Evolutionary conservation across 2,888 invertebrate species (phyloP).

Genomic region (Clanis bilineata): DNA sequence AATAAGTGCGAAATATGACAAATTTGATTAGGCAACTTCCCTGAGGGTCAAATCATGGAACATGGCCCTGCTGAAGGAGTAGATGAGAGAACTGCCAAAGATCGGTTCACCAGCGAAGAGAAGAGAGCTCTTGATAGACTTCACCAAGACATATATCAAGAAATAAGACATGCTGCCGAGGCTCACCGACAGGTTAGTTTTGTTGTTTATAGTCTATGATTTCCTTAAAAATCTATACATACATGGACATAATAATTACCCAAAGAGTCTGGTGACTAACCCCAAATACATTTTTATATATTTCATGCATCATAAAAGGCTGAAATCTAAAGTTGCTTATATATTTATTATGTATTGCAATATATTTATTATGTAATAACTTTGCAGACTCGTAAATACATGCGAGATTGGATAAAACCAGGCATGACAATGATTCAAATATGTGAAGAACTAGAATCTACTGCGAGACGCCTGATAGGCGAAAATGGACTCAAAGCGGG

Average conservation of each 20-base stretch:
- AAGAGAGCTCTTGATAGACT: slow-evolving; percentile 94
- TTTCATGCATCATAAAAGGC: too few species aligned
- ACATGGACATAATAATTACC: too few species aligned
- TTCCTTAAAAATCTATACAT: too few species aligned
- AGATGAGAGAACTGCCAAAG: slow-evolving; percentile 93
- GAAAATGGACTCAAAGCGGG: slow-evolving; percentile 98
- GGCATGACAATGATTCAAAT: slow-evolving; percentile 99
- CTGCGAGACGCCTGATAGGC: slow-evolving; percentile 94
- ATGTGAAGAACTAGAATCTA: slow-evolving; percentile 97
- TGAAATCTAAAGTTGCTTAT: too few species aligned
- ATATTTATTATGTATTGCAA: too few species aligned
- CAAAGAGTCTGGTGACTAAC: too few species aligned
- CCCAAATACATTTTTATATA: not conserved
- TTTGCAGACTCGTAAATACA: slow-evolving; percentile 91
- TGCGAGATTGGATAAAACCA: slow-evolving; percentile 96
- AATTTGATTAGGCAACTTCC: slow-evolving; percentile 82
- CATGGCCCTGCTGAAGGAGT: slow-evolving; percentile 86
- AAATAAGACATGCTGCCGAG: slow-evolving; percentile 97
- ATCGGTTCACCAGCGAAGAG: slow-evolving; percentile 92
- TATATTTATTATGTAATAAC: too few species aligned
- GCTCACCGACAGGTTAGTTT: slow-evolving; percentile 97
- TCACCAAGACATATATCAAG: slow-evolving; percentile 96
- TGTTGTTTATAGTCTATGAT: too few species aligned
- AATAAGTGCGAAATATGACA: not conserved
- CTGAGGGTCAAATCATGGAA: slow-evolving; percentile 94